Evolutionary conservation across 2,113 vertebrate genomes (phyloP).

Genomic region (Ranitomeya variabilis): DNA sequence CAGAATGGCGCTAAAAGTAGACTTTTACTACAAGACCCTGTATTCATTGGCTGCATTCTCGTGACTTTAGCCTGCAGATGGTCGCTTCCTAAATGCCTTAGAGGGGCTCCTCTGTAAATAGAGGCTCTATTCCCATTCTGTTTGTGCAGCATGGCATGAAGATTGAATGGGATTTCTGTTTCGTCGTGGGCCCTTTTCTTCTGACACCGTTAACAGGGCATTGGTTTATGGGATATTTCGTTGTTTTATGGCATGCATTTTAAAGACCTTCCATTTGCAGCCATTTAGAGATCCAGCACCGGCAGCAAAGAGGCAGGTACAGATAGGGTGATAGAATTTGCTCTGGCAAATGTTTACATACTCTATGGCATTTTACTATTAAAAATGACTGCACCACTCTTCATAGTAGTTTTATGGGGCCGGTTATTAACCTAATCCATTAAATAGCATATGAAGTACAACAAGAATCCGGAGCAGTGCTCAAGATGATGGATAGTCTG

Average conservation of each 20-base stretch:
- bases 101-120: slow-evolving; percentile 6
- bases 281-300: background rate
- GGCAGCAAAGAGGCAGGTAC: slow-evolving; percentile 31
- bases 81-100: background rate
- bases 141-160: slow-evolving; percentile 3
- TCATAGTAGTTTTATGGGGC: slow-evolving; percentile 48
- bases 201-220: background rate
- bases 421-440: slow-evolving; percentile 54
- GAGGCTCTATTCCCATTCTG: slow-evolving; percentile 9
- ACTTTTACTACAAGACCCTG: background rate
- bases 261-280: slow-evolving; percentile 29
- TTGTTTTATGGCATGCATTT: slow-evolving; percentile 34
- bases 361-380: slow-evolving; percentile 44
- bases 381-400: slow-evolving; percentile 54
- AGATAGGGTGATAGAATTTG: slow-evolving; percentile 25
- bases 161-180: slow-evolving; percentile 9
- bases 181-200: background rate
- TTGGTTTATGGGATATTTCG: slow-evolving; percentile 21
- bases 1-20: background rate
- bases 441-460: slow-evolving; percentile 52
- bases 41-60: slow-evolving; percentile 7
- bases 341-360: slow-evolving; percentile 51
- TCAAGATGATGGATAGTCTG: slow-evolving; percentile 50
- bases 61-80: background rate
- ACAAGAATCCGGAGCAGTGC: slow-evolving; percentile 34